Conservation (phyloP, 2,113 vertebrate genomes). For the Pristiophorus japonicus region DNA sequence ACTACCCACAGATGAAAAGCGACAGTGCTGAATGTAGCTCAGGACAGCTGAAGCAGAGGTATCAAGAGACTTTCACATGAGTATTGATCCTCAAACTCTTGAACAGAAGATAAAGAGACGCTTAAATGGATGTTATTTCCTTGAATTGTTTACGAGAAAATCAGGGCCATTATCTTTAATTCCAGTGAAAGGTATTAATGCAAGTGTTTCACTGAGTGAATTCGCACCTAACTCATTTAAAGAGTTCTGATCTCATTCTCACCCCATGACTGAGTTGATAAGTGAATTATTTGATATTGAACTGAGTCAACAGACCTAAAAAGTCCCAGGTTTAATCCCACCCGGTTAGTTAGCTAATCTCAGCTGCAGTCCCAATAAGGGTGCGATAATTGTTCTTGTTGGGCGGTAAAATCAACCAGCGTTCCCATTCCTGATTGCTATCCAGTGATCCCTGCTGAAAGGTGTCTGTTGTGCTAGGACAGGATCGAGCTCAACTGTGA, state of each 20-base stretch:
- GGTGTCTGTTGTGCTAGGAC: neutral
- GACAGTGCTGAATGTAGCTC: slow-evolving; percentile 35
- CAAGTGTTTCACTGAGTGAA: neutral
- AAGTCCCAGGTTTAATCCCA: neutral
- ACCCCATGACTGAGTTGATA: neutral
- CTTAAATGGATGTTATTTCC: neutral
- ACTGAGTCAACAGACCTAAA: neutral
- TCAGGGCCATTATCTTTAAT: neutral
- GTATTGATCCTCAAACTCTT: neutral
- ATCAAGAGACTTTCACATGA: neutral
- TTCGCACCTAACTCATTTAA: neutral
- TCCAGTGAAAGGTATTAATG: neutral
- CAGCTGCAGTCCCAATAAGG: neutral
- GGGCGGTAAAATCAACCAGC: neutral
- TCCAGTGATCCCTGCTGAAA: neutral
- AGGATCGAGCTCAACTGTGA: neutral
- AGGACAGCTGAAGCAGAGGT: neutral
- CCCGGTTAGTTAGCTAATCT: neutral
- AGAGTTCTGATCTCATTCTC: neutral
- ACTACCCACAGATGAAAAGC: slow-evolving; percentile 41
- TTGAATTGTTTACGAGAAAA: neutral
- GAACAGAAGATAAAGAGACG: neutral
- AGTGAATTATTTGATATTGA: neutral
- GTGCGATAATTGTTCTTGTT: neutral
- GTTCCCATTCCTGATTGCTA: neutral